Conservation (phyloP, 2,888 invertebrate species). For the Nasonia oneida region DNA sequence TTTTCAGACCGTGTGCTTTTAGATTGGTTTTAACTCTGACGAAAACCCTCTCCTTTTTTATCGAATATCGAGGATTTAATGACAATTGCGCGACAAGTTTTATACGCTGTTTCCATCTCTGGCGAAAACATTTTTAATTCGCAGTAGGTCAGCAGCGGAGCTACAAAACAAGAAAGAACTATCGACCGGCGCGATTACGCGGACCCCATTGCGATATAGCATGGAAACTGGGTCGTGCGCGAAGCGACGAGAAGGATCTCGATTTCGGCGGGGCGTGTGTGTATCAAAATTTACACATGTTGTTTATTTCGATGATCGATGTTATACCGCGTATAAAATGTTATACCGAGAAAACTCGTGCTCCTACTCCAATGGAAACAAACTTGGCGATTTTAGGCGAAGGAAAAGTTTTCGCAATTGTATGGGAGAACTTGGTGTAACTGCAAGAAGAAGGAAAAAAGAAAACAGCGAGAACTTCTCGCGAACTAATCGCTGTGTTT, state of each 20-base stretch:
- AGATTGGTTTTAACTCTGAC: too few species aligned
- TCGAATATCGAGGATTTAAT: not conserved
- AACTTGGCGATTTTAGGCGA: not conserved
- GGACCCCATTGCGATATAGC: not conserved
- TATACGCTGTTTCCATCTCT: not conserved
- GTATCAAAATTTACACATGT: not conserved
- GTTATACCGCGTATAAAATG: not conserved
- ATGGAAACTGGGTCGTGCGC: constrained; percentile 6
- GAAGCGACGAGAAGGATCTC: not conserved
- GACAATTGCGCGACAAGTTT: not conserved
- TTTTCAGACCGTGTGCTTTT: not conserved
- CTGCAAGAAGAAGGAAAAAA: not conserved
- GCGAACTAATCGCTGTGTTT: not conserved
- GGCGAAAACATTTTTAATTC: not conserved
- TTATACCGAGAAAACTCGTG: not conserved
- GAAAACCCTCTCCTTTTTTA: too few species aligned
- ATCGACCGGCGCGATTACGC: not conserved
- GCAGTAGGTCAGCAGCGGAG: not conserved
- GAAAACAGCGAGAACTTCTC: not conserved
- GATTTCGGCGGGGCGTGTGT: not conserved
- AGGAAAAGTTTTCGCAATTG: not conserved
- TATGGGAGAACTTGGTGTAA: not conserved
- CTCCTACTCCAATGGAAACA: not conserved
- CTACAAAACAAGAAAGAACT: not conserved
- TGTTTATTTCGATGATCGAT: not conserved